phyloP scores from a whole-genome alignment of 92 coral and sea anemone genomes.

The Anthopleura xanthogrammica region DNA sequence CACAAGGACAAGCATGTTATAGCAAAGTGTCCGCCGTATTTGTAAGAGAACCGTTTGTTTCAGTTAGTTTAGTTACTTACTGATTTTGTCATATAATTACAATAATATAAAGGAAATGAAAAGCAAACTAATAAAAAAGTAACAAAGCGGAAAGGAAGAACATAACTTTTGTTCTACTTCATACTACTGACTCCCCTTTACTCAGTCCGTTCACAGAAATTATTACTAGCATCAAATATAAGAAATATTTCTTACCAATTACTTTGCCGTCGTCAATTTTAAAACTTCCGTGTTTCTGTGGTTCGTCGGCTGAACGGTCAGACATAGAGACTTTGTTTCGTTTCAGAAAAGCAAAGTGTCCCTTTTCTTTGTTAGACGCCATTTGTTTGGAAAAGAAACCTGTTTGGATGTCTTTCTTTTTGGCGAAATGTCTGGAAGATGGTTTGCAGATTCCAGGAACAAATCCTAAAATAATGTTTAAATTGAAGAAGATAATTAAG shows the following conservation, averaged over 20 bases:
- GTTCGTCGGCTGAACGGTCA: background rate
- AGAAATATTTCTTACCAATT: constrained; percentile 33
- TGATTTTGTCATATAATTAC: too few relatives aligned
- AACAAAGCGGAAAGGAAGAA: too few relatives aligned
- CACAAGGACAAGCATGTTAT: too few relatives aligned
- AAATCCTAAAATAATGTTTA: background rate
- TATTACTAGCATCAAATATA: too few relatives aligned
- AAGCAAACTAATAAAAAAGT: too few relatives aligned
- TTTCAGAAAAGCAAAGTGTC: background rate
- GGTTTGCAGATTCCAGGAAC: background rate
- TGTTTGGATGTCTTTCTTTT: background rate
- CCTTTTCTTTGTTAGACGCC: background rate
- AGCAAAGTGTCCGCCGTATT: too few relatives aligned
- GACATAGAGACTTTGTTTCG: background rate
- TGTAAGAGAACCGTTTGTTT: too few relatives aligned
- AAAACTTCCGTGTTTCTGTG: constrained; percentile 40
- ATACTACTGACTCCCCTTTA: too few relatives aligned
- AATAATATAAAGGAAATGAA: too few relatives aligned
- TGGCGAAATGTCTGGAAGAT: background rate
- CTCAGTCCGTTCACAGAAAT: too few relatives aligned
- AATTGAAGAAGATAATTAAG: background rate
- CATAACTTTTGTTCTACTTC: background rate
- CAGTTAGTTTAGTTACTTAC: too few relatives aligned
- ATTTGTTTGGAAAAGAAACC: background rate
- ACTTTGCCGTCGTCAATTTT: constrained; percentile 52